A percentile compares a stretch with the other conserved stretches of the same genome.
Evolutionary conservation across 2,888 invertebrate genomes (phyloP).

Genomic region (Caenorhabditis doughertyi): DNA sequence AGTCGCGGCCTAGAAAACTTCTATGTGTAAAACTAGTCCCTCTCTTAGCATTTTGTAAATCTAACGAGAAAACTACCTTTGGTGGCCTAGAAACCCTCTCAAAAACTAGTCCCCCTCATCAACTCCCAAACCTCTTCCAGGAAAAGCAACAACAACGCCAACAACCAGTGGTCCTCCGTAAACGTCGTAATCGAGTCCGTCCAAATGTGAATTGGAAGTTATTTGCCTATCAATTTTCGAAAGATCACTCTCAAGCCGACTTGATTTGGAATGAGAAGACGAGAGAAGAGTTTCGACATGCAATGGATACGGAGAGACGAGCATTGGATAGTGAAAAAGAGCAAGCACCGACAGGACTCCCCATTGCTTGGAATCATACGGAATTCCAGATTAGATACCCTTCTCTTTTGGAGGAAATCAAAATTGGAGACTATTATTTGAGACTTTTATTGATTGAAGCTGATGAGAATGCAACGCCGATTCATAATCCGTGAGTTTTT

Average conservation of each 20-base stretch:
- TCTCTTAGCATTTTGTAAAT: no score
- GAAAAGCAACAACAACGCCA: slow-evolving; percentile 78
- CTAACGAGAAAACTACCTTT: slow-evolving; percentile 18
- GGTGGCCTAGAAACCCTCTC: neutral
- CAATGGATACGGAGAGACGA: slow-evolving; percentile 84
- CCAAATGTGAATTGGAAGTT: slow-evolving; percentile 90
- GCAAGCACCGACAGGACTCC: slow-evolving; percentile 85
- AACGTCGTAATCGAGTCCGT: slow-evolving; percentile 90
- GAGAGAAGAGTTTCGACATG: slow-evolving; percentile 91
- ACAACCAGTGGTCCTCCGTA: slow-evolving; percentile 91
- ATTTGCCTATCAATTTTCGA: slow-evolving; percentile 95
- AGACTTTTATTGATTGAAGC: slow-evolving; percentile 94
- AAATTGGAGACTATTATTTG: slow-evolving; percentile 98
- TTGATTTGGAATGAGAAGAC: slow-evolving; percentile 99
- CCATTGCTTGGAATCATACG: slow-evolving; percentile 96
- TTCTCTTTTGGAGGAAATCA: slow-evolving; percentile 95
- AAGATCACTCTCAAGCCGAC: slow-evolving; percentile 95
- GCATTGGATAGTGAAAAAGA: slow-evolving; percentile 94
- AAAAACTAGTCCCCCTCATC: neutral
- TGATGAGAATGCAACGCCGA: slow-evolving; percentile 84
- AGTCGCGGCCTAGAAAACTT: no score
- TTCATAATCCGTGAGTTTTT: slow-evolving; percentile 84
- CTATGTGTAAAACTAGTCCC: no score
- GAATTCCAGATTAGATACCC: slow-evolving; percentile 95
- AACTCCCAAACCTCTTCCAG: slow-evolving; percentile 38